Evolutionary conservation across 2,888 invertebrate genomes (phyloP).

Genomic region (Amiota mariae): DNA sequence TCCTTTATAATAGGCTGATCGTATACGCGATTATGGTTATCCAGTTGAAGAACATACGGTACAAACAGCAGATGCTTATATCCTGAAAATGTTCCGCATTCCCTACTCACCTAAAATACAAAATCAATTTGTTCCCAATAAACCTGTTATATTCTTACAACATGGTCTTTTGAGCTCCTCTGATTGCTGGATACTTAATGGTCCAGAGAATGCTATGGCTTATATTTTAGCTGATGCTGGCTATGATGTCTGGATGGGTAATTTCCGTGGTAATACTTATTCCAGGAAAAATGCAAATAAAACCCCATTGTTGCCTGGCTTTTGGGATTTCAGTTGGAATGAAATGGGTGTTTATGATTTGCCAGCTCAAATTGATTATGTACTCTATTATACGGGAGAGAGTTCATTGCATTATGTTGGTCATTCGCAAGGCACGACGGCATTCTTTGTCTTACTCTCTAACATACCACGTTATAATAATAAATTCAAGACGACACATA

Average conservation of each 20-base stretch:
- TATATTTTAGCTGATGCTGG: conserved; percentile 74
- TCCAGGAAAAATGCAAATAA: conserved; percentile 61
- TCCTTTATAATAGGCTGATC: conserved; percentile 41
- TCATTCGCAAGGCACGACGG: conserved; percentile 58
- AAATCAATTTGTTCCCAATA: conserved; percentile 52
- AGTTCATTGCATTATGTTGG: conserved; percentile 50
- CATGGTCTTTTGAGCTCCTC: conserved; percentile 49
- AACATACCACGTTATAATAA: conserved; percentile 50
- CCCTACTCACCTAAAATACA: conserved; percentile 43
- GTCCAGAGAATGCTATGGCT: conserved; percentile 35
- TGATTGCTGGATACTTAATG: conserved; percentile 45
- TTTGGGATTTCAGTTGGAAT: conserved; percentile 80
- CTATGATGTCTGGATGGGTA: conserved; percentile 78
- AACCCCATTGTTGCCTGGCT: conserved; percentile 33
- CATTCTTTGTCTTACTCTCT: conserved; percentile 40
- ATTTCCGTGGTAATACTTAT: conserved; percentile 78
- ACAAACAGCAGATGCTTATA: conserved; percentile 48
- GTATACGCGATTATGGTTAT: conserved; percentile 44
- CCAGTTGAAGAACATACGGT: conserved; percentile 47
- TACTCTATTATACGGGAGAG: conserved; percentile 39
- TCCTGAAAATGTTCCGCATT: conserved; percentile 52
- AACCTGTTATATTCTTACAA: conserved; percentile 74
- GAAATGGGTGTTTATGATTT: conserved; percentile 83
- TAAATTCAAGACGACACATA: conserved; percentile 51
- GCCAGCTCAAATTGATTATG: conserved; percentile 55